phyloP scores from a whole-genome alignment of 2,797 vertebrate genomes.

The Alcedo atthis region DNA sequence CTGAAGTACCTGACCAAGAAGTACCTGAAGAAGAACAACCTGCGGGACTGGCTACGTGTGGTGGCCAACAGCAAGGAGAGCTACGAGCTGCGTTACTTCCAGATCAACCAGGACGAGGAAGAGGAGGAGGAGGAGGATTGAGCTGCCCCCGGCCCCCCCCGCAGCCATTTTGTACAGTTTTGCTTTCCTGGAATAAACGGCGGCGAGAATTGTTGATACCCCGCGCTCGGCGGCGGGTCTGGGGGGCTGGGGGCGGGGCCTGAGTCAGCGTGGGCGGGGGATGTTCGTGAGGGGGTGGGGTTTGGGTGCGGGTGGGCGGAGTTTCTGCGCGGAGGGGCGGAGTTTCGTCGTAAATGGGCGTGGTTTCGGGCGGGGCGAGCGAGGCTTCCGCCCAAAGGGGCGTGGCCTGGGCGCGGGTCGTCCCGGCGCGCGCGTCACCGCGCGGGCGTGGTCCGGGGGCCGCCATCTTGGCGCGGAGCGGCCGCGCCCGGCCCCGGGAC shows the following conservation, averaged over 20 bases:
- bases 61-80: conserved; percentile 97
- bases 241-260: neutral
- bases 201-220: neutral
- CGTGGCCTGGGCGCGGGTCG: conserved; percentile 46
- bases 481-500: conserved; percentile 59
- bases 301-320: too few species aligned
- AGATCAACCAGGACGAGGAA: conserved; percentile 98
- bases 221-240: neutral
- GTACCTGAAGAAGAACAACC: conserved; percentile 96
- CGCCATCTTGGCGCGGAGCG: conserved; percentile 76
- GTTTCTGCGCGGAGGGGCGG: too few species aligned
- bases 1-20: conserved; percentile 98
- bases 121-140: conserved; percentile 97
- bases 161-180: conserved; percentile 79
- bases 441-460: conserved; percentile 70
- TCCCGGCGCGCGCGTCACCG: too few species aligned
- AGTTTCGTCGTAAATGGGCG: neutral
- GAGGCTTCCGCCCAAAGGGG: conserved; percentile 6
- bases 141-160: conserved; percentile 37
- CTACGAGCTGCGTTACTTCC: conserved; percentile 96
- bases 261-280: neutral
- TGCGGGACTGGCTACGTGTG: conserved; percentile 93
- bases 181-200: conserved; percentile 85
- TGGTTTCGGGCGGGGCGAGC: too few species aligned
- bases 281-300: too few species aligned